A percentile compares a stretch with the other conserved stretches of the same genome.
phyloP scores from a whole-genome alignment of 2,797 vertebrate genomes.

The Pachyuromys duprasi region DNA sequence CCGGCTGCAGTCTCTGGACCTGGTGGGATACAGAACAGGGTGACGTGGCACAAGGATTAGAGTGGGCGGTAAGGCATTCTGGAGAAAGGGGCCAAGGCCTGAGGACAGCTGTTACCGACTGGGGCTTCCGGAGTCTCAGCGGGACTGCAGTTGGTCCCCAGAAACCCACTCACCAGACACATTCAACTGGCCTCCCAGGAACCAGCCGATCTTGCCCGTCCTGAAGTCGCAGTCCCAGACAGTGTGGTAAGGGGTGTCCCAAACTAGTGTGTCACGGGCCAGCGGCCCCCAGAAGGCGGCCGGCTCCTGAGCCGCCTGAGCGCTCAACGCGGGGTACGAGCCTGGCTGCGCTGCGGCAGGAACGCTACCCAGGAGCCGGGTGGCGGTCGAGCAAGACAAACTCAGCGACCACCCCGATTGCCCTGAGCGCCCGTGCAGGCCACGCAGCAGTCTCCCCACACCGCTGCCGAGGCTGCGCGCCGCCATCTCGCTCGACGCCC shows the following conservation, averaged over 20 bases:
- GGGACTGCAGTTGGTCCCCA: background rate
- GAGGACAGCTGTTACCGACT: background rate
- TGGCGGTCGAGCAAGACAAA: background rate
- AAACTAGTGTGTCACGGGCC: slow-evolving; percentile 90
- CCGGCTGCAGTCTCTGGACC: background rate
- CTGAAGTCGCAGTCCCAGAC: slow-evolving; percentile 90
- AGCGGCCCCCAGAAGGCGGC: slow-evolving; percentile 92
- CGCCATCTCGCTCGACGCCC: slow-evolving; percentile 55
- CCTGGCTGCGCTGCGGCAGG: slow-evolving; percentile 52
- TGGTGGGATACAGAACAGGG: background rate
- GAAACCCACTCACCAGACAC: slow-evolving; percentile 92
- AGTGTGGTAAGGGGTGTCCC: slow-evolving; percentile 90
- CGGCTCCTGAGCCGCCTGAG: slow-evolving; percentile 88
- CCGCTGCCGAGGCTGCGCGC: slow-evolving; percentile 55
- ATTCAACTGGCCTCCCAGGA: slow-evolving; percentile 94
- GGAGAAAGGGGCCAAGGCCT: background rate
- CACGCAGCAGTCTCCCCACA: background rate
- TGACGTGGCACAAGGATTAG: background rate
- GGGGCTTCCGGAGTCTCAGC: background rate
- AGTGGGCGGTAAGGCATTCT: background rate
- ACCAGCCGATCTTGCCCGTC: slow-evolving; percentile 91
- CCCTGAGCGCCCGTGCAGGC: background rate
- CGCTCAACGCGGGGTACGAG: slow-evolving; percentile 85
- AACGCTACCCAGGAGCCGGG: slow-evolving; percentile 47
- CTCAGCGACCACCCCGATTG: background rate